Percentiles rank a stretch among this genome's conserved stretches.
Evolutionary conservation across 2,113 vertebrate species (phyloP).

Genomic region (Amia ocellicauda): DNA sequence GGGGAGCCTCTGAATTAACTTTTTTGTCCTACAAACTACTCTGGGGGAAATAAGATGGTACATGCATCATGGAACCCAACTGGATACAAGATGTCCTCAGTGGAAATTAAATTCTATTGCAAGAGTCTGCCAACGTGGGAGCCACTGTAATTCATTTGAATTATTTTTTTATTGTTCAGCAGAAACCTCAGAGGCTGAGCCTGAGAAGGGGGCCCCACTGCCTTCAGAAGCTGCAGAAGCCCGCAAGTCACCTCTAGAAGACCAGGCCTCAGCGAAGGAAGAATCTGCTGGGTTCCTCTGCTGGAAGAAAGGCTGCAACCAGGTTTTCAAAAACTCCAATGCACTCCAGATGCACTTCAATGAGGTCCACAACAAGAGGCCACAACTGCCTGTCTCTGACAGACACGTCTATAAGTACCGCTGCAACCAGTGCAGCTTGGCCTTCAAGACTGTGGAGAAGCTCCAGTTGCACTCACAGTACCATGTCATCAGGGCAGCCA

Average conservation of each 20-base stretch:
- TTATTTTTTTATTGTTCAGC: slow-evolving; percentile 31
- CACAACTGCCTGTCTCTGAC: slow-evolving; percentile 92
- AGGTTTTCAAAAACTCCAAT: slow-evolving; percentile 91
- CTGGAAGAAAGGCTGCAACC: slow-evolving; percentile 99
- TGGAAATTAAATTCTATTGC: slow-evolving; percentile 12
- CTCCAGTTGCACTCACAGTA: slow-evolving; percentile 97
- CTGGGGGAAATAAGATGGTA: slow-evolving; percentile 9
- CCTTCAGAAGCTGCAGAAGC: slow-evolving; percentile 71
- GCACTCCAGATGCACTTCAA: slow-evolving; percentile 96
- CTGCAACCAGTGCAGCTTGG: slow-evolving; percentile 96
- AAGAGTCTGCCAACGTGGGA: slow-evolving; percentile 7
- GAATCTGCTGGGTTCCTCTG: slow-evolving; percentile 87
- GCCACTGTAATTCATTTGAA: background rate
- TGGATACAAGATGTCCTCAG: slow-evolving; percentile 20
- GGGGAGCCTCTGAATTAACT: slow-evolving; percentile 19
- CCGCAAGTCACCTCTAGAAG: slow-evolving; percentile 69
- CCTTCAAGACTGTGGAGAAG: slow-evolving; percentile 97
- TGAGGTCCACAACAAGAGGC: slow-evolving; percentile 91
- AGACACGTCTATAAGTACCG: slow-evolving; percentile 98
- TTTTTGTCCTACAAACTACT: slow-evolving; percentile 12
- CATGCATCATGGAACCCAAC: slow-evolving; percentile 11
- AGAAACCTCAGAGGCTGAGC: slow-evolving; percentile 78
- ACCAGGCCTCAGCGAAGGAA: slow-evolving; percentile 73
- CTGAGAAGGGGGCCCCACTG: slow-evolving; percentile 72
- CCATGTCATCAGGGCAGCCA: slow-evolving; percentile 94